These are phyloP conservation scores for Helicoverpa zea DNA, from an alignment of 1,140 invertebrate species.

Conservation along the genomic window DNA sequence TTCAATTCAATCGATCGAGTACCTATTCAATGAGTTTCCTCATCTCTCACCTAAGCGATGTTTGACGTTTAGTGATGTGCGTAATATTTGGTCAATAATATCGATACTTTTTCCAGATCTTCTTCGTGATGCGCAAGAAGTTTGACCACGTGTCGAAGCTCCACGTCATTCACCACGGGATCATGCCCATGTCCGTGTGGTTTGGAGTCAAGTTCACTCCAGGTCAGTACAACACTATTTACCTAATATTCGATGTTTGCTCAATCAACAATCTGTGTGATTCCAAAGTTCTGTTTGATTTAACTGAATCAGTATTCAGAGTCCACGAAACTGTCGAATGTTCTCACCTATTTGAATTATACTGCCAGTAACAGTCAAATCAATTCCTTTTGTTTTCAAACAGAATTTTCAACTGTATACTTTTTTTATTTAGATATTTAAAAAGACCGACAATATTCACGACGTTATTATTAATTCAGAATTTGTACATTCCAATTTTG, in stretches of 20 bases:
- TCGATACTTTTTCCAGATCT: conserved; percentile 89
- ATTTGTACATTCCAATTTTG: too few relatives aligned
- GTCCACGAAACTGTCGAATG: background rate
- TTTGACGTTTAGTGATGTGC: too few relatives aligned
- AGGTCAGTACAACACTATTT: conserved; percentile 59
- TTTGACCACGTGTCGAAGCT: conserved; percentile 96
- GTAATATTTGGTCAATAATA: background rate
- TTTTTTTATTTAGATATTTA: too few relatives aligned
- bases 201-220: conserved; percentile 98
- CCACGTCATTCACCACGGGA: conserved; percentile 98
- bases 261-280: background rate
- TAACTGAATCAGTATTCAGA: background rate
- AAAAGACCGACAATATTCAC: too few relatives aligned
- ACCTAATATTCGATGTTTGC: background rate
- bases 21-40: too few relatives aligned
- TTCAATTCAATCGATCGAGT: too few relatives aligned
- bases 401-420: too few relatives aligned
- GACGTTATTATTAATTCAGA: too few relatives aligned
- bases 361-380: too few relatives aligned
- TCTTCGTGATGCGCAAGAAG: conserved; percentile 98
- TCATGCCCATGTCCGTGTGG: conserved; percentile 99
- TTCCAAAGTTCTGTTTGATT: background rate
- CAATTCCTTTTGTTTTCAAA: too few relatives aligned
- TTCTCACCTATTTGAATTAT: background rate
- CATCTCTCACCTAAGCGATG: too few relatives aligned